phyloP scores from a whole-genome alignment of 1,140 invertebrate species.

The Diabrotica virgifera region DNA sequence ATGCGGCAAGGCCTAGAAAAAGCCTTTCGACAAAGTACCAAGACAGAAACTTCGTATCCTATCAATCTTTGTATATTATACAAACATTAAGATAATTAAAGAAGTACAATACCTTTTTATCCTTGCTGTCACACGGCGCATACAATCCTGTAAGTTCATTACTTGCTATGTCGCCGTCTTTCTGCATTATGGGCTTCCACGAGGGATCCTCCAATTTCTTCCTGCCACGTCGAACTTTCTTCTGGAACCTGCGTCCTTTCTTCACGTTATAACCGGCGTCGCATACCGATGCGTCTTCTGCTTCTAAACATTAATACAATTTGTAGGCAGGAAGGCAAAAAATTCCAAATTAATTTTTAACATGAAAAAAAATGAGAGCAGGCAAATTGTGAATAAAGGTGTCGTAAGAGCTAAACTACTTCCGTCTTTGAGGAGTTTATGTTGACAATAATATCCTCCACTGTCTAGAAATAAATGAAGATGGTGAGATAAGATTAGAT shows the following conservation, averaged over 20 bases:
- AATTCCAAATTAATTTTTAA: not conserved
- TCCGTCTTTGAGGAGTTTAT: too few species aligned
- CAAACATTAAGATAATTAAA: too few species aligned
- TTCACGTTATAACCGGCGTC: conserved; percentile 57
- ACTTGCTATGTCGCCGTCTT: conserved; percentile 16
- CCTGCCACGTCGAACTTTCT: conserved; percentile 23
- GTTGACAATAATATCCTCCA: too few species aligned
- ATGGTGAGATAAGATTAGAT: too few species aligned
- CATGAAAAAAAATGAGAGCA: too few species aligned
- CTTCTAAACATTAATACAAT: conserved; percentile 43
- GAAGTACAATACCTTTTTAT: conserved; percentile 38
- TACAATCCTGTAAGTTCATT: conserved; percentile 34
- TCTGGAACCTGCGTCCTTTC: conserved; percentile 29
- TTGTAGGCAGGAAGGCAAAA: not conserved
- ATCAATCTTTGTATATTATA: too few species aligned
- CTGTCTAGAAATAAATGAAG: too few species aligned
- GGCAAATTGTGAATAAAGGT: too few species aligned
- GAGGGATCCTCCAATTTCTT: conserved; percentile 20
- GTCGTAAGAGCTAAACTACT: too few species aligned
- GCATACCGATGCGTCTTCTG: conserved; percentile 53
- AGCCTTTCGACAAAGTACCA: too few species aligned
- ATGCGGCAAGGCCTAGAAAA: too few species aligned
- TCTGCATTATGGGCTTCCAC: conserved; percentile 13
- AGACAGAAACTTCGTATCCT: too few species aligned
- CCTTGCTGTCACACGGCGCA: conserved; percentile 32